Evolutionary conservation across 1,140 invertebrate species (phyloP).

Genomic region (Brachionus koreanus): DNA sequence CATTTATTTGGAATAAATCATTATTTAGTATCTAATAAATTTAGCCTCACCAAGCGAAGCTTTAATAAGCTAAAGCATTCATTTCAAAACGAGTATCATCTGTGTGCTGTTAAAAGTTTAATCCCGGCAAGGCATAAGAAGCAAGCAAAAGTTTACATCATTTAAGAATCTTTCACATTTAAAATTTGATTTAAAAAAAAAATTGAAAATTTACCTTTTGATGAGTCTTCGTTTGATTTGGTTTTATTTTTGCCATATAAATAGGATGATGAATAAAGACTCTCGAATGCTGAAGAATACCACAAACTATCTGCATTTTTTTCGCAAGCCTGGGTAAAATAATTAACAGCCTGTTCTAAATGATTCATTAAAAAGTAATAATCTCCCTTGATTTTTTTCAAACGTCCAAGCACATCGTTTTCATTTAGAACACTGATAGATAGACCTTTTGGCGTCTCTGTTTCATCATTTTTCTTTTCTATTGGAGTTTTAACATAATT

Average conservation of each 20-base stretch:
- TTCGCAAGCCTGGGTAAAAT: not conserved
- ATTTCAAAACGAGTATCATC: no score
- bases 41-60: no score
- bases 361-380: conserved; percentile 14
- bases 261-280: conserved; percentile 28
- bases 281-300: not conserved
- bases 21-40: no score
- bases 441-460: not conserved
- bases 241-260: not conserved
- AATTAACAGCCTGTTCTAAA: not conserved
- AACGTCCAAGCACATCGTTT: not conserved
- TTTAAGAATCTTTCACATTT: not conserved
- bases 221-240: not conserved
- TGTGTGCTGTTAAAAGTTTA: no score
- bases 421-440: conserved; percentile 6
- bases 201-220: not conserved
- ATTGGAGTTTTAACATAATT: conserved; percentile 4
- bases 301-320: conserved; percentile 3
- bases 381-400: conserved; percentile 40
- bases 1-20: no score
- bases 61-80: no score
- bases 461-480: not conserved
- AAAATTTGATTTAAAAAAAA: not conserved
- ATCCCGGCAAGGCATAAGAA: no score
- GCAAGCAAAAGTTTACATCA: no score